Base-by-base conservation (phyloP, 1,140 invertebrate genomes). In the Papilio dardanus region DNA sequence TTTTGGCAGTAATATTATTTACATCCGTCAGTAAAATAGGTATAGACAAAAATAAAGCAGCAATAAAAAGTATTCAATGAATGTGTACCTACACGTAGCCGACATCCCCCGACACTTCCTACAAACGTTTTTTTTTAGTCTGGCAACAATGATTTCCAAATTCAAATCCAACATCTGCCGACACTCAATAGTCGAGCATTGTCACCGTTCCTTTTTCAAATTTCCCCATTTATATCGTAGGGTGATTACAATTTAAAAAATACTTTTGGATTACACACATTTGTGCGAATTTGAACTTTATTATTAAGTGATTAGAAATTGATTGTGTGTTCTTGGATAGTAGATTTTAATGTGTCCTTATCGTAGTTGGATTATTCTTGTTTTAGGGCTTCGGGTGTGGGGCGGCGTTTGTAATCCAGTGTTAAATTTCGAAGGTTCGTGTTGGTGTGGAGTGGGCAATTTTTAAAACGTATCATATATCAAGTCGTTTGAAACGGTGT, bases 171-270 rank as follows among this genome's bases (percentile, higher is more conserved):
- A 88, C 90, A 92, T 92, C 90, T 92, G 90, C 86, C 83, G 86
- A 83, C 86, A 87, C 86, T 92, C 83, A 88, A 92, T 89, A 88
- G 82, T 77, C 82, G 80, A 76, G 86, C 81, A 89, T 90, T 92
- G 90, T 91, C 85, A 83, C 83, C 80, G 83, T 82, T 81, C 81
- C 80, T 87, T 90, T 88, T 88, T 86, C 82, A 82, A 86, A 85
- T 81, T 86, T 86, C 84, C 74, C 80, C 83, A 86, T 83, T 83
- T 81, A 86, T 83, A 89, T 71, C 24, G 69, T 33, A 50, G 69
- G 69, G 69, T 54, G 69, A 71, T 71, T 71, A 71, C 42, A 40
- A n/a, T 21, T 42, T 19, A 12, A 30, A 24, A 30, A 30, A 62
- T 21, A 14, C 54, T 14, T 10, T 16, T 62, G 2, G 5, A 62